Percentiles rank a stretch among this genome's conserved stretches.
These are phyloP conservation scores for Gymnoscopelus microlampas DNA, from an alignment of 2,797 vertebrate species.

Conservation along the genomic window DNA sequence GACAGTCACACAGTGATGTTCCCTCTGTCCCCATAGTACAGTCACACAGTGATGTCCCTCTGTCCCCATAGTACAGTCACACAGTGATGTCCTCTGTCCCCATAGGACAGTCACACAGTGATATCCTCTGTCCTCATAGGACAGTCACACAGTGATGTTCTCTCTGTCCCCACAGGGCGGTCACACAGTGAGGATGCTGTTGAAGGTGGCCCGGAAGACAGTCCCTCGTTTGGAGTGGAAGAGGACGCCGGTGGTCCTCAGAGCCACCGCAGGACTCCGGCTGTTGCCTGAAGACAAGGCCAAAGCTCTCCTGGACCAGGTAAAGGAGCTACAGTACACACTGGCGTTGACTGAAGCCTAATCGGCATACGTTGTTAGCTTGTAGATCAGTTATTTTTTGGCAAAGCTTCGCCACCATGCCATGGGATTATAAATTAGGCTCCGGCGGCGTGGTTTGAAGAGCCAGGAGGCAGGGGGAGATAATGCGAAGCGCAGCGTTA, in stretches of 20 bases:
- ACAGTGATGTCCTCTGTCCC: too few species aligned
- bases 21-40: slow-evolving; percentile 78
- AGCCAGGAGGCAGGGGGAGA: neutral
- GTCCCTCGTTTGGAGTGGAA: slow-evolving; percentile 91
- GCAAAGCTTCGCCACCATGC: too few species aligned
- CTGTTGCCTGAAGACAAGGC: slow-evolving; percentile 88
- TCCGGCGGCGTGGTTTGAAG: neutral
- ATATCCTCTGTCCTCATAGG: too few species aligned
- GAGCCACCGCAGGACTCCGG: slow-evolving; percentile 94
- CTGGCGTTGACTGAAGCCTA: too few species aligned
- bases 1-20: slow-evolving; percentile 83
- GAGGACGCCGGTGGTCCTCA: slow-evolving; percentile 89
- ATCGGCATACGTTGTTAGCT: too few species aligned
- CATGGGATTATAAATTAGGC: too few species aligned
- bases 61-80: too few species aligned
- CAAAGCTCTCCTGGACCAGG: slow-evolving; percentile 88
- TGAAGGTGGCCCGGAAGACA: slow-evolving; percentile 87
- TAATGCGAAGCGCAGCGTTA: slow-evolving; percentile 1
- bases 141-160: neutral
- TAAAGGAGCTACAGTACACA: slow-evolving; percentile 40
- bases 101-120: too few species aligned
- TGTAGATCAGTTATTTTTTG: too few species aligned
- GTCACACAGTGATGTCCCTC: slow-evolving; percentile 76
- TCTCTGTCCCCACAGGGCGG: slow-evolving; percentile 78
- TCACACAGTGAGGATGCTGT: slow-evolving; percentile 83